Percentiles rank a stretch among this genome's conserved stretches.
phyloP scores from a whole-genome alignment of 2,888 invertebrate species.

The Encarsia formosa region DNA sequence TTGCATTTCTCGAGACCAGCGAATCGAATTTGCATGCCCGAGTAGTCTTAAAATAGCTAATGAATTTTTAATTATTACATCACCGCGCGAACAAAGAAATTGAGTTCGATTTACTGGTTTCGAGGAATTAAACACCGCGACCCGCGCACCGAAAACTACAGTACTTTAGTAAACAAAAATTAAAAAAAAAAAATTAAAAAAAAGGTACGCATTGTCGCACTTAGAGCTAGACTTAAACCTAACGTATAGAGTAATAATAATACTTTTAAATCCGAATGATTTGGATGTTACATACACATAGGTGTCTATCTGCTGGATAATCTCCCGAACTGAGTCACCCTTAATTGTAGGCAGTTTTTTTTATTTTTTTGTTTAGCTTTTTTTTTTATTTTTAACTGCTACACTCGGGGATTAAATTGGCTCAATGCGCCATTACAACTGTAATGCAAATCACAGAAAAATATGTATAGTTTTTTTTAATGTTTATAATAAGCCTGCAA shows the following conservation, averaged over 20 bases:
- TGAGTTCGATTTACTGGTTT: constrained; percentile 29
- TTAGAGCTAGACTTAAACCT: no score
- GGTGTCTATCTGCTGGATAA: constrained; percentile 51
- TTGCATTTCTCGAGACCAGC: constrained; percentile 12
- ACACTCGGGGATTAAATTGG: constrained; percentile 47
- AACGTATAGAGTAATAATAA: no score
- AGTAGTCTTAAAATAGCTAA: constrained; percentile 13
- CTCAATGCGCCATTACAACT: constrained; percentile 48
- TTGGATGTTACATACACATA: constrained; percentile 51
- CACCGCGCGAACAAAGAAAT: no score
- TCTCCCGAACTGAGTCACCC: constrained; percentile 47
- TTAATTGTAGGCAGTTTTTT: constrained; percentile 44
- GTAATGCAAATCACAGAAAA: constrained; percentile 51
- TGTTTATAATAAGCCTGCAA: no score
- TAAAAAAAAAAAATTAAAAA: no score
- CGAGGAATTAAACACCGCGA: constrained; percentile 30
- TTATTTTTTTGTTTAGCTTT: no score
- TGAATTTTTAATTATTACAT: constrained; percentile 12
- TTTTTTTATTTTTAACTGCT: no score
- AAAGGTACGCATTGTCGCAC: no score
- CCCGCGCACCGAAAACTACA: constrained; percentile 36
- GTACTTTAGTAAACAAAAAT: no score
- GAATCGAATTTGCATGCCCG: constrained; percentile 32
- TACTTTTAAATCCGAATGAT: constrained; percentile 51
- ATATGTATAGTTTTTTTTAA: constrained; percentile 48